A percentile compares a stretch with the other conserved stretches of the same genome.
Conservation (phyloP, 1,140 invertebrate species). For the Elysia chlorotica region DNA sequence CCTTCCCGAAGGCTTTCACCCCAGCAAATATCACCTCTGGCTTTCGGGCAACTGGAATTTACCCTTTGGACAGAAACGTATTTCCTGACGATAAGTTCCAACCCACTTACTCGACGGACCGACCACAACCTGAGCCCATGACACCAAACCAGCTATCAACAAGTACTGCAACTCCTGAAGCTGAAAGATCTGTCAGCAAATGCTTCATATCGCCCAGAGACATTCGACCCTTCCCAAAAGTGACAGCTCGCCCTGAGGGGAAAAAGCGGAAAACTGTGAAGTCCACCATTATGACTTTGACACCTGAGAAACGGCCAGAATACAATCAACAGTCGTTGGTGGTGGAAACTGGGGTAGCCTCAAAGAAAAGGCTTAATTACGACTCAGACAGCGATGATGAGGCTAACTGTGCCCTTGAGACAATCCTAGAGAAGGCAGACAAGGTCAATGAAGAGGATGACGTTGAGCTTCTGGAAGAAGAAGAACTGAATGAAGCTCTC, state of each 20-base stretch:
- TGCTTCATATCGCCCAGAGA: too few species aligned
- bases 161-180: too few species aligned
- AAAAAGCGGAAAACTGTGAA: neutral
- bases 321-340: neutral
- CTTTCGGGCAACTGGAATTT: neutral
- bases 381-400: neutral
- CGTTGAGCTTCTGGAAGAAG: too few species aligned
- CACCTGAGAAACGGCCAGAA: neutral
- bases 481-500: too few species aligned
- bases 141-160: too few species aligned
- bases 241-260: neutral
- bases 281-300: neutral
- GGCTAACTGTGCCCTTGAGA: neutral
- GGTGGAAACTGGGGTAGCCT: too few species aligned
- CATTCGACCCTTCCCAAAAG: neutral
- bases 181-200: too few species aligned
- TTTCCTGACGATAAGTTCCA: neutral
- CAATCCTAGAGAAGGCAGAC: too few species aligned
- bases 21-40: neutral
- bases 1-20: neutral
- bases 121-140: neutral
- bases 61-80: neutral
- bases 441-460: too few species aligned
- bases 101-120: neutral
- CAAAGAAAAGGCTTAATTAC: neutral